These are phyloP conservation scores for Rhynchonycteris naso DNA, from an alignment of 2,797 vertebrate species.

Conservation along the genomic window DNA sequence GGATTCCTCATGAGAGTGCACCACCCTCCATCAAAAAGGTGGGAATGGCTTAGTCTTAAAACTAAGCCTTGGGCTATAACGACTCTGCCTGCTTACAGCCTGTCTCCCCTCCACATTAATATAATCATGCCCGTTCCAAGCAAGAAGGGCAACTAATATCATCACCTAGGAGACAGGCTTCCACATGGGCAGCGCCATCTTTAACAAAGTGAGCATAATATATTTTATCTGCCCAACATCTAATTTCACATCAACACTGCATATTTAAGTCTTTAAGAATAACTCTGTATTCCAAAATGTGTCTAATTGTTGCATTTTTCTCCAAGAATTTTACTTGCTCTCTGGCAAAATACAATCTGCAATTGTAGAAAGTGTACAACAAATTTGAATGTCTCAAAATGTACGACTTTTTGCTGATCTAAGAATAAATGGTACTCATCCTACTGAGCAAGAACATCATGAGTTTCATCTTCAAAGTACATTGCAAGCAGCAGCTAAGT, in stretches of 20 bases:
- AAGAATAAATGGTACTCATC: slow-evolving; percentile 60
- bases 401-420: slow-evolving; percentile 47
- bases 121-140: too few species aligned
- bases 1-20: too few species aligned
- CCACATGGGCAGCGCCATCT: too few species aligned
- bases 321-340: slow-evolving; percentile 30
- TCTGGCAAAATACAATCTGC: slow-evolving; percentile 28
- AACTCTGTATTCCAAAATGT: slow-evolving; percentile 13
- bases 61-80: too few species aligned
- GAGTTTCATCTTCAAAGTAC: slow-evolving; percentile 56
- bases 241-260: not conserved
- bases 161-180: too few species aligned
- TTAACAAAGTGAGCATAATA: too few species aligned
- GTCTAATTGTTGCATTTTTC: slow-evolving; percentile 34
- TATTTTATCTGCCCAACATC: too few species aligned
- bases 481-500: slow-evolving; percentile 53
- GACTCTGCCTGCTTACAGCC: too few species aligned
- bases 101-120: too few species aligned
- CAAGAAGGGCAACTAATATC: too few species aligned
- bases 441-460: slow-evolving; percentile 38
- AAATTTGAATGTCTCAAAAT: slow-evolving; percentile 60
- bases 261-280: slow-evolving; percentile 23
- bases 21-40: too few species aligned
- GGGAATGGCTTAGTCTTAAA: too few species aligned
- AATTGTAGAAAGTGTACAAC: not conserved